Evolutionary conservation across 2,888 invertebrate species (phyloP).

Genomic region (Philereme transversata): DNA sequence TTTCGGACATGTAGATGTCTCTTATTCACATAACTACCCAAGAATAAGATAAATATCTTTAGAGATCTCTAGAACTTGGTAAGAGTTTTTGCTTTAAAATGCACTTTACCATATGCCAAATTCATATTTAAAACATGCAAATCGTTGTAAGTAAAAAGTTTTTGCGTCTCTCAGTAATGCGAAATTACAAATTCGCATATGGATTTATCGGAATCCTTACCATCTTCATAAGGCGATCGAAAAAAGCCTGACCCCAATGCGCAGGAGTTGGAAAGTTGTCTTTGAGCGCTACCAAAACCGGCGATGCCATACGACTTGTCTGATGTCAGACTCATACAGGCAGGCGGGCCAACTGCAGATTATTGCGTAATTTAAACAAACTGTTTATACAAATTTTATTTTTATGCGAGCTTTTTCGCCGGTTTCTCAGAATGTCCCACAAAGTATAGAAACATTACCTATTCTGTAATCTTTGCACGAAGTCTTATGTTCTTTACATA

Average conservation of each 20-base stretch:
- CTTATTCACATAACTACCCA: too few species aligned
- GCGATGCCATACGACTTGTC: constrained; percentile 39
- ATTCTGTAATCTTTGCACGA: not conserved
- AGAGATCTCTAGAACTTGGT: too few species aligned
- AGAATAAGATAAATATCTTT: too few species aligned
- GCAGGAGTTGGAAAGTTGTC: constrained; percentile 66
- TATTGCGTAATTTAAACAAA: constrained; percentile 39
- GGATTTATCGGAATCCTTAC: constrained; percentile 39
- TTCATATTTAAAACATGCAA: not conserved
- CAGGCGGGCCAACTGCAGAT: constrained; percentile 32
- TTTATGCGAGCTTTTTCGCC: constrained; percentile 5
- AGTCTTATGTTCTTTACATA: not conserved
- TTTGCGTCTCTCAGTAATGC: not conserved
- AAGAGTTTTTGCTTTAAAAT: too few species aligned
- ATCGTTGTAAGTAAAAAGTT: not conserved
- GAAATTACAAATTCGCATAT: not conserved
- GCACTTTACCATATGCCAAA: not conserved
- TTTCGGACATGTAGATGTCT: not conserved
- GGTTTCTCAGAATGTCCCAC: not conserved
- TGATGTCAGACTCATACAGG: constrained; percentile 22
- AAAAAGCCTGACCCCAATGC: constrained; percentile 59
- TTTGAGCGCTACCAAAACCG: constrained; percentile 57
- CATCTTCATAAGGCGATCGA: constrained; percentile 43
- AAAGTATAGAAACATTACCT: not conserved
- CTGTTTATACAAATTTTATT: constrained; percentile 18